These are phyloP conservation scores for Argyresthia albistria DNA, from an alignment of 2,888 invertebrate species.

Conservation along the genomic window DNA sequence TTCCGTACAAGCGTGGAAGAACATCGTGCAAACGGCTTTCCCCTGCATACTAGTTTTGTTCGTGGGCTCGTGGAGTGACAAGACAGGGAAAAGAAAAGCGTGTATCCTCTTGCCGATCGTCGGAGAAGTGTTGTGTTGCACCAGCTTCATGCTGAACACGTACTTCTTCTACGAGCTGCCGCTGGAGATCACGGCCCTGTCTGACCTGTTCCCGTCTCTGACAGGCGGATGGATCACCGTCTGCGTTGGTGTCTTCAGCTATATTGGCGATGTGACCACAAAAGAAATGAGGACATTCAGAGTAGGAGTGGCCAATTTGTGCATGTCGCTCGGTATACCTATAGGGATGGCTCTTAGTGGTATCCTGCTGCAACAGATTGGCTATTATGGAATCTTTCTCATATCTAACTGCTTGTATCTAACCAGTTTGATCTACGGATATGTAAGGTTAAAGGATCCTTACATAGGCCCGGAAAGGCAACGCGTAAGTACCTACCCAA, in stretches of 20 bases:
- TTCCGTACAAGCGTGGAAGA: constrained; percentile 72
- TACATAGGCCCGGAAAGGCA: constrained; percentile 46
- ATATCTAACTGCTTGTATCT: constrained; percentile 65
- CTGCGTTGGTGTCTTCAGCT: constrained; percentile 75
- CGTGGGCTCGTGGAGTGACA: constrained; percentile 76
- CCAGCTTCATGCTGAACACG: constrained; percentile 67
- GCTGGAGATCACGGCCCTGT: constrained; percentile 67
- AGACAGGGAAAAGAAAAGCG: constrained; percentile 69
- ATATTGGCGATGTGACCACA: constrained; percentile 74
- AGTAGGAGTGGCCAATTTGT: constrained; percentile 75
- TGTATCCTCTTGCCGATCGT: constrained; percentile 71
- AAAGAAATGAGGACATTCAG: constrained; percentile 74
- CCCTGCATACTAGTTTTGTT: constrained; percentile 71
- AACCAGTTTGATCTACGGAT: constrained; percentile 65
- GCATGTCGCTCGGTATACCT: constrained; percentile 74
- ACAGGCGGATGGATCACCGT: constrained; percentile 74
- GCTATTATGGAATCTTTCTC: constrained; percentile 64
- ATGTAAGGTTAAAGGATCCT: constrained; percentile 58
- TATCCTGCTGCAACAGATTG: constrained; percentile 58
- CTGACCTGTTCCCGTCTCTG: constrained; percentile 69
- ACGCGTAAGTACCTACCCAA: constrained; percentile 25
- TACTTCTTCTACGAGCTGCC: constrained; percentile 73
- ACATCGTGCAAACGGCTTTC: constrained; percentile 68
- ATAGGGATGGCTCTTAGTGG: constrained; percentile 73
- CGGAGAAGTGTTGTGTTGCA: constrained; percentile 66